Evolutionary conservation across 2,113 vertebrate species (phyloP).

Genomic region (Bungarus multicinctus): DNA sequence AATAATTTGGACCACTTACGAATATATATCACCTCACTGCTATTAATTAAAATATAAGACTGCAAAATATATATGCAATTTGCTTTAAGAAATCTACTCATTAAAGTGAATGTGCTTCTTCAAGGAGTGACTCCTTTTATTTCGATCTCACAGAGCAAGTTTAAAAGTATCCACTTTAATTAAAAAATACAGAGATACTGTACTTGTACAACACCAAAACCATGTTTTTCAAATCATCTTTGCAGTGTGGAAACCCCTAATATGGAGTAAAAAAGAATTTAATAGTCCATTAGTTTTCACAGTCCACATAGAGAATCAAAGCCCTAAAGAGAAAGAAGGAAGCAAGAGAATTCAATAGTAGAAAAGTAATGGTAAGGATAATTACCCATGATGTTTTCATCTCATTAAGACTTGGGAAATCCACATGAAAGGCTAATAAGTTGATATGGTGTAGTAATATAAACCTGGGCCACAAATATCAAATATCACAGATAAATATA

Average conservation of each 20-base stretch:
- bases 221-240: neutral
- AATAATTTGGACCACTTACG: neutral
- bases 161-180: neutral
- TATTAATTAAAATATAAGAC: neutral
- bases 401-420: neutral
- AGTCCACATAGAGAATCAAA: neutral
- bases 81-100: neutral
- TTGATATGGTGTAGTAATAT: neutral
- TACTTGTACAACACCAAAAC: neutral
- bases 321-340: neutral
- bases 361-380: neutral
- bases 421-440: neutral
- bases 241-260: neutral
- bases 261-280: neutral
- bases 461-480: neutral
- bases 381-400: neutral
- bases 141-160: neutral
- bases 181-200: neutral
- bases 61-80: neutral
- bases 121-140: neutral
- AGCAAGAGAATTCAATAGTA: neutral
- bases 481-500: neutral
- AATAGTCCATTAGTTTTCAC: neutral
- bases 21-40: neutral
- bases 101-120: neutral